Base-by-base conservation (phyloP, 2,888 invertebrate genomes). In the Branchipolynoe longqiensis region DNA sequence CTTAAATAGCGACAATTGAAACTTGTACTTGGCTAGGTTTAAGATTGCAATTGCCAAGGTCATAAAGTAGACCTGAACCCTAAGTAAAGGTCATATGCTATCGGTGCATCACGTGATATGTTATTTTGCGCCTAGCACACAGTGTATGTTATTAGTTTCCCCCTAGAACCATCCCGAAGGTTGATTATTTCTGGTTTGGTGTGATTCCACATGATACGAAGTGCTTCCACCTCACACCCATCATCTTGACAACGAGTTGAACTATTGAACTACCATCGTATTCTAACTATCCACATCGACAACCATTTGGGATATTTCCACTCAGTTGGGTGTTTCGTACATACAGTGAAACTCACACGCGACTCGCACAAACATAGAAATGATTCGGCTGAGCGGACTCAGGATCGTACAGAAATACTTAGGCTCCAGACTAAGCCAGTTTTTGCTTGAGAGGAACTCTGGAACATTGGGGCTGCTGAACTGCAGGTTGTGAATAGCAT, bases 81-180 rank as follows among this genome's bases (percentile, higher is more conserved):
- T 4, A 69, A 38, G 69, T 69, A 6, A 33, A 36, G 69, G 69
- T 69, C 12, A 25, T n/a, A 14, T 28, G 31, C 62, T 38, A 69
- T 38, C 69, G 69, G 69, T 69, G 69, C 69, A 38, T 36, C 33
- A 69, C 33, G 69, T 69, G 69, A 69, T 69, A 69, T 12, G 69
- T 36, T 38, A 69, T 12, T 69, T 69, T 69, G n/a, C 69, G 38
- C 38, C 4, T 31, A 48, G 18, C 48, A 48, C 48, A 69, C 3
- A 38, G 6, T 69, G 69, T 33, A 69, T 69, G 33, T 36, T 38
- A 36, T 3, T 33, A 69, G 14, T 69, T 33, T 69, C 38, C 38
- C 69, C n/a, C 0, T 69, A 0, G 31, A 28, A 62, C 31, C n/a
- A 48, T 33, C 69, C 33, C 33, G 33, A 69, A 12, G 38, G 18